Evolutionary conservation across 2,888 invertebrate species (phyloP).

Genomic region (Anorthoa munda): DNA sequence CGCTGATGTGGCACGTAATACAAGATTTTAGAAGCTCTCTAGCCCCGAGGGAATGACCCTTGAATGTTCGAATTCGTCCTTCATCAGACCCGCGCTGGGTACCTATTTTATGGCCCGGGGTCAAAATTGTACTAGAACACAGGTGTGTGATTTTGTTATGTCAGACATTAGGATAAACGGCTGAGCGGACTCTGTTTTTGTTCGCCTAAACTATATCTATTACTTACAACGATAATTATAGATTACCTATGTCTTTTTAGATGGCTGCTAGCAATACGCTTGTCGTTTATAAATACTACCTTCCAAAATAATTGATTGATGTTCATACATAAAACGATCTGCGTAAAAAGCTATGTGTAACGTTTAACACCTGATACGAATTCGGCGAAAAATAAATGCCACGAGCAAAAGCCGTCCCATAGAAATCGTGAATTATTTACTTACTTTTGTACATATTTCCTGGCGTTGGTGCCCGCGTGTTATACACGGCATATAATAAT

Average conservation of each 20-base stretch:
- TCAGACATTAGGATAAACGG: constrained; percentile 50
- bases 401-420: constrained; percentile 27
- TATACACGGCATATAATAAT: constrained; percentile 46
- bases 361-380: constrained; percentile 38
- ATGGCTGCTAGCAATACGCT: neutral
- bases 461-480: constrained; percentile 38
- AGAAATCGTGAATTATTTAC: constrained; percentile 39
- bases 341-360: constrained; percentile 21
- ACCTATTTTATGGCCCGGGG: constrained; percentile 78
- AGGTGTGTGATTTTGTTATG: constrained; percentile 73
- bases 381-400: constrained; percentile 33
- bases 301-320: constrained; percentile 1
- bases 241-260: neutral
- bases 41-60: constrained; percentile 80
- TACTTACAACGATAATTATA: constrained; percentile 34
- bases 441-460: constrained; percentile 52
- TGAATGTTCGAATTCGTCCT: constrained; percentile 82
- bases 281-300: neutral
- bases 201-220: constrained; percentile 32
- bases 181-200: constrained; percentile 41
- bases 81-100: constrained; percentile 80
- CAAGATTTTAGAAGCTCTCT: constrained; percentile 79
- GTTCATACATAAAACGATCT: constrained; percentile 14
- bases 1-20: constrained; percentile 84
- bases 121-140: constrained; percentile 76